These are phyloP conservation scores for Idaea straminata DNA, from an alignment of 2,888 invertebrate species.

Conservation along the genomic window DNA sequence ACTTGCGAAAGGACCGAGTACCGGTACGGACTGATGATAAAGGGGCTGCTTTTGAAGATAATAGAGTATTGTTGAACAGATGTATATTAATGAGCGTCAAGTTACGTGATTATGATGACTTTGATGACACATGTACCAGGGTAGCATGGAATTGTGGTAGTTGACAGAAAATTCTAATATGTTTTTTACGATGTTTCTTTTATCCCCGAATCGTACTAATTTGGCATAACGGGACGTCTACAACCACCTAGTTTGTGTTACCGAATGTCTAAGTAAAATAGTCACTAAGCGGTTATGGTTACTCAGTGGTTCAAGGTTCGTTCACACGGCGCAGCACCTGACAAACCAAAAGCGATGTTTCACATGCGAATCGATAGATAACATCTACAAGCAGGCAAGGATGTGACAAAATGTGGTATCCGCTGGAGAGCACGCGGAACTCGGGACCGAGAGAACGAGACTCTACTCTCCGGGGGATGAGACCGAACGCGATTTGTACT, in stretches of 20 bases:
- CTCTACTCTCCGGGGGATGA: not conserved
- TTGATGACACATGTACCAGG: too few relatives aligned
- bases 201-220: too few relatives aligned
- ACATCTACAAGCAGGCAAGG: not conserved
- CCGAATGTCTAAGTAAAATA: not conserved
- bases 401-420: not conserved
- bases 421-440: not conserved
- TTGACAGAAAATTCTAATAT: too few relatives aligned
- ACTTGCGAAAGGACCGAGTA: constrained; percentile 34
- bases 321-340: not conserved
- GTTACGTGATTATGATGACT: not conserved
- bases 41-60: constrained; percentile 33
- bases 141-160: too few relatives aligned
- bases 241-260: too few relatives aligned
- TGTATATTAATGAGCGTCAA: not conserved
- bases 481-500: not conserved
- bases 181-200: too few relatives aligned
- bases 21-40: constrained; percentile 56
- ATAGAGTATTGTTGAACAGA: constrained; percentile 2
- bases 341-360: not conserved
- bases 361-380: not conserved
- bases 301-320: not conserved
- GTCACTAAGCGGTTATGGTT: not conserved
- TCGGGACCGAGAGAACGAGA: not conserved
- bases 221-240: too few relatives aligned